Evolutionary conservation across 2,888 invertebrate species (phyloP).

Genomic region (Drosophila formosana): DNA sequence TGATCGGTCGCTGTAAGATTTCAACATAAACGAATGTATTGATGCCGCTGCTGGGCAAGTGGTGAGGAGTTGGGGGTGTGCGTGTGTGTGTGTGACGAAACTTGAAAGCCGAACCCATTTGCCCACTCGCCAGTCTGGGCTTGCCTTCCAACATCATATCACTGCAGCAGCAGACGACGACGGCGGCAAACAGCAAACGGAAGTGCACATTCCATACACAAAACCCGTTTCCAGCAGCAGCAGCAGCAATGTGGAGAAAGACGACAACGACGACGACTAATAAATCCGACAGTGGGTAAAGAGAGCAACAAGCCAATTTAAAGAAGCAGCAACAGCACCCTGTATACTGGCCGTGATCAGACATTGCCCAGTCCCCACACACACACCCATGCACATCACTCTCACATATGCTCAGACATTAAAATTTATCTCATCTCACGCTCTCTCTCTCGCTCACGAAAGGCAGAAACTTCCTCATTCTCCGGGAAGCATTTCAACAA

Average conservation of each 20-base stretch:
- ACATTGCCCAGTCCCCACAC: constrained; percentile 54
- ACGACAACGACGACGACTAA: constrained; percentile 66
- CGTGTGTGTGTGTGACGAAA: constrained; percentile 47
- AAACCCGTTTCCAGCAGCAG: constrained; percentile 72
- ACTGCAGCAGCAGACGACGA: constrained; percentile 45
- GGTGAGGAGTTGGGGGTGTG: constrained; percentile 14
- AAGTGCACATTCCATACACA: constrained; percentile 80
- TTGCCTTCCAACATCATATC: constrained; percentile 55
- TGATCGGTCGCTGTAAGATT: constrained; percentile 76
- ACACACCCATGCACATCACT: not conserved
- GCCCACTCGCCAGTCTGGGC: constrained; percentile 63
- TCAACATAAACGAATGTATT: constrained; percentile 75
- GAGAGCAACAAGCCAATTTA: constrained; percentile 74
- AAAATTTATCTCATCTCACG: constrained; percentile 67
- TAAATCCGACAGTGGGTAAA: constrained; percentile 83
- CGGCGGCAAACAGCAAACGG: constrained; percentile 67
- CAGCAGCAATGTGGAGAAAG: constrained; percentile 60
- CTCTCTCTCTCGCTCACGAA: constrained; percentile 25
- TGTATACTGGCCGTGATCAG: constrained; percentile 52
- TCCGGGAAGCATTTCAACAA: constrained; percentile 78
- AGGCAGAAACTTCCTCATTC: constrained; percentile 76
- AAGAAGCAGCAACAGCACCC: constrained; percentile 63
- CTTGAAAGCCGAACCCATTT: constrained; percentile 78
- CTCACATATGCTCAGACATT: constrained; percentile 37
- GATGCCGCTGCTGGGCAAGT: constrained; percentile 54